Evolutionary conservation across 2,113 vertebrate species (phyloP).

Genomic region (Scomber colias): DNA sequence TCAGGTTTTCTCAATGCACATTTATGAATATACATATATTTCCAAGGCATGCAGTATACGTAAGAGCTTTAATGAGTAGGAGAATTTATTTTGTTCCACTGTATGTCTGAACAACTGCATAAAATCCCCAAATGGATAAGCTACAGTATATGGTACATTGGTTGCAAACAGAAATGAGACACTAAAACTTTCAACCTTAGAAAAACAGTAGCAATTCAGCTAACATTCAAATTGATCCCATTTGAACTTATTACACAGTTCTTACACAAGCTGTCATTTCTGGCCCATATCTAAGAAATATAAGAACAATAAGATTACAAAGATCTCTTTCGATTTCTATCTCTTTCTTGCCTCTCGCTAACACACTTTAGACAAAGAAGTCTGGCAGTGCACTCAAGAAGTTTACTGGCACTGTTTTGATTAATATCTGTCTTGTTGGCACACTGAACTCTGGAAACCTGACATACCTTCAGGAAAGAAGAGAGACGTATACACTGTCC

Average conservation of each 20-base stretch:
- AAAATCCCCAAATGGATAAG: not conserved
- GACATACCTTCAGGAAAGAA: slow-evolving; percentile 50
- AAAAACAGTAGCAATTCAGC: not conserved
- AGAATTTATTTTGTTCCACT: slow-evolving; percentile 3
- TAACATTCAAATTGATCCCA: slow-evolving; percentile 7
- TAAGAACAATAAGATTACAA: slow-evolving; percentile 21
- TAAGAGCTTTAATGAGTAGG: not conserved
- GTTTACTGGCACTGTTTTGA: slow-evolving; percentile 62
- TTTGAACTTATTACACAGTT: not conserved
- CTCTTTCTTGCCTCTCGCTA: slow-evolving; percentile 20
- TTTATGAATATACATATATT: no score
- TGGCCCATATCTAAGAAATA: slow-evolving; percentile 36
- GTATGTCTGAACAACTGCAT: not conserved
- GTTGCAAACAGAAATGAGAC: slow-evolving; percentile 11
- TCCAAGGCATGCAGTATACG: no score
- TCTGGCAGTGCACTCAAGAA: slow-evolving; percentile 55
- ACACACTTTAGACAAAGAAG: slow-evolving; percentile 64
- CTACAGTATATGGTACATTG: not conserved
- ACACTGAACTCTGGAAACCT: slow-evolving; percentile 41
- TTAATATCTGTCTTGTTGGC: slow-evolving; percentile 62
- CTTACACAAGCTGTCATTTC: slow-evolving; percentile 33
- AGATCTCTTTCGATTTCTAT: not conserved
- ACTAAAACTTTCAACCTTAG: not conserved
- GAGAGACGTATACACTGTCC: slow-evolving; percentile 24
- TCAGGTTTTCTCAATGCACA: no score